Base-by-base conservation (phyloP, 2,888 invertebrate genomes). In the Melieria omissa region DNA sequence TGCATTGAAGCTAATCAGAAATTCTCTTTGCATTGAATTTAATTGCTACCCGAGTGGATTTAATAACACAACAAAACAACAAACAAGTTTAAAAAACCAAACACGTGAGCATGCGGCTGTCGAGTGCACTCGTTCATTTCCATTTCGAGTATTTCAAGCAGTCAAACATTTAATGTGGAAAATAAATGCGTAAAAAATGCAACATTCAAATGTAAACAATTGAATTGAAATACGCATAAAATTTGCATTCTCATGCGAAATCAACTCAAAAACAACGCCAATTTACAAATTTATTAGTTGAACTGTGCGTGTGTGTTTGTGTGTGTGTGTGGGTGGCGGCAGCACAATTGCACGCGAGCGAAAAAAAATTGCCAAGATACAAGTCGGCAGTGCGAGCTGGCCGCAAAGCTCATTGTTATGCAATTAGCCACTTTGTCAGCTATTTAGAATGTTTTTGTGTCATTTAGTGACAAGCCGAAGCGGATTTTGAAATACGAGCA, bases 341-440 rank as follows among this genome's bases (percentile, higher is more conserved):
- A 10, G 14, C 45, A 62, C 45, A 16, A 16, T 7, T 12, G 12
- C 45, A 62, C 47, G 9, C 6, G 9, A 5, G n/a, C 10, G 10
- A 10, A 8, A 12, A n/a, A 57, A 16, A 57, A 16, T 16, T 6
- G 29, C 8, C 41, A 29, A 57, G 29, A 58, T 3, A 29, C 29
- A 29, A 29, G 29, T 29, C 29, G 29, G 29, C 10, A 6, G 16
- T 6, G 6, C 5, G 41, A 16, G 12, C 10, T 9, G 4, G 29
- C 8, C 41, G 16, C 16, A 14, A 58, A 47, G 42, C 66, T 75
- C 71, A 75, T 76, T 76, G 74, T 72, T 71, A 75, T 75, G 76
- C 74, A 76, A 76, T 76, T 75, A 76, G 74, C 63, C 73, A 66
- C 52, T 60, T 60, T 61, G 67, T 67, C 60, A 67, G 52, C 49